phyloP scores from a whole-genome alignment of 2,888 invertebrate genomes.

The Ennomos erosarius region DNA sequence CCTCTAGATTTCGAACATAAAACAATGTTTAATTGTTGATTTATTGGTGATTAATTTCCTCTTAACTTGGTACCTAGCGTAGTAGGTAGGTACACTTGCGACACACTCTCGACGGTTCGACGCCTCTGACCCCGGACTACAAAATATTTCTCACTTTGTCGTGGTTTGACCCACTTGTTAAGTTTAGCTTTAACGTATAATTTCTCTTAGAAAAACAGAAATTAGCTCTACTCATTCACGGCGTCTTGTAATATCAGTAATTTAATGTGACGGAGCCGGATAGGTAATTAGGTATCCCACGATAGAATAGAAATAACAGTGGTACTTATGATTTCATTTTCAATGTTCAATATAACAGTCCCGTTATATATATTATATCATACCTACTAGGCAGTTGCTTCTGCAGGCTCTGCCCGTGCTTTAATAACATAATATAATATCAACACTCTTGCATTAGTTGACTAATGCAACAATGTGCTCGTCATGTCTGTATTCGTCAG shows the following conservation, averaged over 20 bases:
- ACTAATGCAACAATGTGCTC: slow-evolving; percentile 37
- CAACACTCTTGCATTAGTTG: slow-evolving; percentile 39
- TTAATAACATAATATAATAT: slow-evolving; percentile 1
- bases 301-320: too few relatives aligned
- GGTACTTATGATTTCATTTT: too few relatives aligned
- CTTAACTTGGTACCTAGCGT: not conserved
- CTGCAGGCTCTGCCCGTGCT: slow-evolving; percentile 1
- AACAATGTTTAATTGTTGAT: too few relatives aligned
- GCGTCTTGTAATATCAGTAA: too few relatives aligned
- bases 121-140: slow-evolving; percentile 54
- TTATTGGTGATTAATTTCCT: too few relatives aligned
- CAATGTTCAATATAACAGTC: not conserved
- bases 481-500: slow-evolving; percentile 35
- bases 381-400: too few relatives aligned
- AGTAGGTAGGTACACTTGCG: slow-evolving; percentile 39
- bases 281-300: too few relatives aligned
- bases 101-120: slow-evolving; percentile 47
- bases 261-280: too few relatives aligned
- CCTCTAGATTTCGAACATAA: too few relatives aligned
- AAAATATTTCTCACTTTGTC: slow-evolving; percentile 51
- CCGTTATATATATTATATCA: too few relatives aligned
- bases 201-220: not conserved
- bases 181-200: slow-evolving; percentile 2
- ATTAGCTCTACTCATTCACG: not conserved
- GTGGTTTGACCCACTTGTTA: slow-evolving; percentile 46